These are phyloP conservation scores for Nasonia giraulti DNA, from an alignment of 1,140 invertebrate genomes.

Conservation along the genomic window DNA sequence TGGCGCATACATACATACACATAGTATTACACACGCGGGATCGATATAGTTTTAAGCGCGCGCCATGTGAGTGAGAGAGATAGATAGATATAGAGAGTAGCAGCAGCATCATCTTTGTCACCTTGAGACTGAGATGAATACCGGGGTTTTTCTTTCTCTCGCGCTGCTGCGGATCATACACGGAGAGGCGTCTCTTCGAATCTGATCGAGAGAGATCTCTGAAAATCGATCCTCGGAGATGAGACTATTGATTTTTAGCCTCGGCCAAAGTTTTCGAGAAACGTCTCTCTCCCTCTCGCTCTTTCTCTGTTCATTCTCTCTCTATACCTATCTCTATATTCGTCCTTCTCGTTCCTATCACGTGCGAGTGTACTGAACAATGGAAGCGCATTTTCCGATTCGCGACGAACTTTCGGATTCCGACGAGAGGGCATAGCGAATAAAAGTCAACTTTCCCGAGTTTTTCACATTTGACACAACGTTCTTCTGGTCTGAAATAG, in stretches of 20 bases:
- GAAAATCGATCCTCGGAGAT: background rate
- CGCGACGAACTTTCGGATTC: no score
- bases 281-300: background rate
- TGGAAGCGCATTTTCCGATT: background rate
- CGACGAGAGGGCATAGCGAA: background rate
- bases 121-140: background rate
- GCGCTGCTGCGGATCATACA: background rate
- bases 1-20: background rate
- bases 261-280: background rate
- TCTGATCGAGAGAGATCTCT: background rate
- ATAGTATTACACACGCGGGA: background rate
- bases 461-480: no score
- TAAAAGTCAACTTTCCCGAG: background rate
- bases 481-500: no score
- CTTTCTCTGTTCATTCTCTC: background rate
- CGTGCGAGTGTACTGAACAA: background rate
- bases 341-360: background rate
- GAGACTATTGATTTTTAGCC: background rate
- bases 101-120: slow-evolving; percentile 8
- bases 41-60: slow-evolving; percentile 12
- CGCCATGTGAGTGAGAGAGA: slow-evolving; percentile 8
- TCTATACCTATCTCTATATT: background rate
- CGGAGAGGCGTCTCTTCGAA: background rate
- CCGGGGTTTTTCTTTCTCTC: background rate
- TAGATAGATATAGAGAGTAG: background rate